Evolutionary conservation across 2,888 invertebrate genomes (phyloP), one percentile per base, ranked within the genome.

Genomic region (Hoplodrina ambigua): DNA sequence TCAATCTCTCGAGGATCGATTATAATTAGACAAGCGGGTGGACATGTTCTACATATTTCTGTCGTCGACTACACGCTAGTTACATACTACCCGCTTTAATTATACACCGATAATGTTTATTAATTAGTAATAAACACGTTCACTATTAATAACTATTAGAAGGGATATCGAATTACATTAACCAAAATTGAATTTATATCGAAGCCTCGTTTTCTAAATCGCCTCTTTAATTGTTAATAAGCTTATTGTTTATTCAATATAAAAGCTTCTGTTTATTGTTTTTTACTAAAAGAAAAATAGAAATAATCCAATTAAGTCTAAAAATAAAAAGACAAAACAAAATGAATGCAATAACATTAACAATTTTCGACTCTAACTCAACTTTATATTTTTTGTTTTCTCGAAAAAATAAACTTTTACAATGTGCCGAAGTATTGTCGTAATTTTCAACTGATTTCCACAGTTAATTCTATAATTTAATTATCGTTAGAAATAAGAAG

Each of bases 1-100:
- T 92, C 92, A 90, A 92, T 92, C 91, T 88, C 85, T 86, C 85
- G 86, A 84, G 87, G 86, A 87, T 89, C 86, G 87, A 88, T 89
- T 92, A 91, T 89, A 89, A 89, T 90, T 89, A 89, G 89, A 89
- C 86, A 84, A 81, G 74, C 82, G 81, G 78, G 81, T 81, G 83
- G 83, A 82, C 86, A 85, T 84, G 85, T 84, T 82, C 83, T 80
- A 87, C 82, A 85, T 86, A 86, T 85, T 85, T 86, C 76, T 84
- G 69, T 84, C 78, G 70, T 63, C 76, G 33, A 13, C 52, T 55
- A 84, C 80, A 75, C 57, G 70, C 56, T 66, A 57, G 67, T 73
- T 70, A 70, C 62, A 56, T 54, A 74, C 67, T 62, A 69, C 50
- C 56, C 57, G 56, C 61, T 70, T 72, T 60, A 74, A 78, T 76